A percentile compares a stretch with the other conserved stretches of the same genome.
Evolutionary conservation across 2,888 invertebrate genomes (phyloP).

Genomic region (Vanessa cardui): DNA sequence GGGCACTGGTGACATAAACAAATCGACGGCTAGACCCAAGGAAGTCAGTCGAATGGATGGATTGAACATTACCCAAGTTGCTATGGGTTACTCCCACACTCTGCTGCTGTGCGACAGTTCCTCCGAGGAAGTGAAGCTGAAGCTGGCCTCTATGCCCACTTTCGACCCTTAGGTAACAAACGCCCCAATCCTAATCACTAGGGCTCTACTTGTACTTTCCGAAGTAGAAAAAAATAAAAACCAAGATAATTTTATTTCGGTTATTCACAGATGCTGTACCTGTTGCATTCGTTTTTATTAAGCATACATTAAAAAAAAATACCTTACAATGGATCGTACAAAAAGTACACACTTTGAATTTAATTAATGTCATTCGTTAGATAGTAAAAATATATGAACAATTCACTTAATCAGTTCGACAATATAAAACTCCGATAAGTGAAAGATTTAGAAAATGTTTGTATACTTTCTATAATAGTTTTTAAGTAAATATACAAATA

Average conservation of each 20-base stretch:
- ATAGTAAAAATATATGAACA: conserved; percentile 16
- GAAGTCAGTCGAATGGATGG: conserved; percentile 91
- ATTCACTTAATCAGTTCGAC: conserved; percentile 3
- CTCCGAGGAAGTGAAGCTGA: conserved; percentile 78
- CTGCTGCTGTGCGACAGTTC: conserved; percentile 84
- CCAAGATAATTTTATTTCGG: background rate
- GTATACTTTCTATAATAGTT: background rate
- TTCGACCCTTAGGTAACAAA: conserved; percentile 27
- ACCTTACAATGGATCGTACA: background rate
- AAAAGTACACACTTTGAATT: background rate
- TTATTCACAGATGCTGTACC: background rate
- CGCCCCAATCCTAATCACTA: background rate
- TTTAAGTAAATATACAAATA: background rate
- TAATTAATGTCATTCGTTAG: conserved; percentile 1
- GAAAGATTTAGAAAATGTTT: background rate
- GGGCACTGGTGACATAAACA: conserved; percentile 95
- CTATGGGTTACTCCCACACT: conserved; percentile 94
- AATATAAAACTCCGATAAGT: background rate
- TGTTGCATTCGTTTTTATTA: background rate
- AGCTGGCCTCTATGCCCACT: conserved; percentile 76
- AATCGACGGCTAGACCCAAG: conserved; percentile 93
- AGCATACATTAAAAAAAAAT: background rate
- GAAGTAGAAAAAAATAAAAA: background rate
- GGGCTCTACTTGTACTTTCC: conserved; percentile 3
- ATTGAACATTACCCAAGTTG: conserved; percentile 88